Base-by-base conservation (phyloP, 2,888 invertebrate genomes). In the Alcis repandata region DNA sequence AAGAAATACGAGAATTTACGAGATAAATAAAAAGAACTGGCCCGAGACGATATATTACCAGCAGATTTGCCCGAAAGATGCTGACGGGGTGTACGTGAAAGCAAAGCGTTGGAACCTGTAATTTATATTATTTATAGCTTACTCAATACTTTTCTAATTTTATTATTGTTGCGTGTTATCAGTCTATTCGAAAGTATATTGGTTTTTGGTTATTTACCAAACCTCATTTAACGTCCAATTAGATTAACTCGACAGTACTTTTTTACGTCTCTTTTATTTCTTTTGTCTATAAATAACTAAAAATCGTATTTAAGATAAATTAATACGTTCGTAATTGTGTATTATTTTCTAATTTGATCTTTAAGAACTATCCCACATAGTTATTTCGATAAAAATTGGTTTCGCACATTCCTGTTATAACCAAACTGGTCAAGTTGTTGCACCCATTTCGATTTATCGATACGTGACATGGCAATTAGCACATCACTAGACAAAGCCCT, bases 401-500 rank as follows among this genome's bases (percentile, higher is more conserved):
- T 19, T 6, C 13, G 15, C 36, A 17, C 33, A 17, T 10, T n/a
- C n/a, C n/a, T n/a, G n/a, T 48, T 13, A 20, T n/a, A 38, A 19
- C 17, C 71, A 51, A 8, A n/a, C 11, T 70, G 75, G 75, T 66
- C 73, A 75, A 73, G 75, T 74, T 75, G 73, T 78, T 75, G 59
- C 43, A 38, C 43, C 67, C 73, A 79, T 79, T 79, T 79, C 79
- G 67, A 73, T 79, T 83, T 86, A 88, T 88, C 86, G 87, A 88
- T 87, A 89, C 80, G 83, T 85, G 84, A 86, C 80, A 78, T 71
- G 71, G 84, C 85, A 89, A 90, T 92, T 89, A 91, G 92, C 88
- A 85, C 93, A 89, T 90, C 93, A 92, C 93, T 93, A 92, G 88
- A 86, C 84, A 85, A 82, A 87, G 86, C 86, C 87, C 87, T 90